Conservation (phyloP, 2,888 invertebrate genomes). For the Venusia cambrica region DNA sequence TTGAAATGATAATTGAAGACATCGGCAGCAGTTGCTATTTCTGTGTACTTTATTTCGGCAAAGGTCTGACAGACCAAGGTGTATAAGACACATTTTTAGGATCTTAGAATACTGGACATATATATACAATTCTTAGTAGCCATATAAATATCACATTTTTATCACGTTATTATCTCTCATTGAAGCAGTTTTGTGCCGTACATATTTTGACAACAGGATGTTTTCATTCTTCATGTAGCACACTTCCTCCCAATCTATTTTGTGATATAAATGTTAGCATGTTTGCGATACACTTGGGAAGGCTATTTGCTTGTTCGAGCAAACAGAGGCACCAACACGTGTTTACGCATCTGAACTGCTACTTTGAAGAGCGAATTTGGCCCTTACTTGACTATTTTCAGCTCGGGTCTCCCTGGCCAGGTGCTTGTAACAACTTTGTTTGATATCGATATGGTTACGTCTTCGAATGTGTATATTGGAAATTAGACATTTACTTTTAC, state of each 20-base stretch:
- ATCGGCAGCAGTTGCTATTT: too few relatives aligned
- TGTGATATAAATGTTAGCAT: conserved; percentile 16
- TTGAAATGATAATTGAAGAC: too few relatives aligned
- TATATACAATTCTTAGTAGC: too few relatives aligned
- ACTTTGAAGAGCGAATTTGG: conserved; percentile 19
- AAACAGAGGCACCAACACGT: conserved; percentile 17
- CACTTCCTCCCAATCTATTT: conserved; percentile 13
- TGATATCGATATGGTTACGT: conserved; percentile 5
- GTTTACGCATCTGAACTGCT: conserved; percentile 23
- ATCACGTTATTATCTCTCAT: conserved; percentile 4
- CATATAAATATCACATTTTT: conserved; percentile 5
- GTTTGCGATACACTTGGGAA: conserved; percentile 21
- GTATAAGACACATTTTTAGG: too few relatives aligned
- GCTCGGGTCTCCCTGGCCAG: conserved; percentile 14
- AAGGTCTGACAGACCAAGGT: too few relatives aligned
- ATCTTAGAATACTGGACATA: too few relatives aligned
- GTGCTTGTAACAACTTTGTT: conserved; percentile 6
- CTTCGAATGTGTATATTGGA: background rate
- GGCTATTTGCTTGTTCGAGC: conserved; percentile 22
- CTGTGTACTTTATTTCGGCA: too few relatives aligned
- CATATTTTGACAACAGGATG: too few relatives aligned
- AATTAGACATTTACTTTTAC: too few relatives aligned
- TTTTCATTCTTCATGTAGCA: too few relatives aligned
- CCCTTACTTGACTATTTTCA: conserved; percentile 15
- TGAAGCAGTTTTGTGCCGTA: too few relatives aligned